Conservation (phyloP, 1,140 invertebrate species). For the Phocides pigmalion region DNA sequence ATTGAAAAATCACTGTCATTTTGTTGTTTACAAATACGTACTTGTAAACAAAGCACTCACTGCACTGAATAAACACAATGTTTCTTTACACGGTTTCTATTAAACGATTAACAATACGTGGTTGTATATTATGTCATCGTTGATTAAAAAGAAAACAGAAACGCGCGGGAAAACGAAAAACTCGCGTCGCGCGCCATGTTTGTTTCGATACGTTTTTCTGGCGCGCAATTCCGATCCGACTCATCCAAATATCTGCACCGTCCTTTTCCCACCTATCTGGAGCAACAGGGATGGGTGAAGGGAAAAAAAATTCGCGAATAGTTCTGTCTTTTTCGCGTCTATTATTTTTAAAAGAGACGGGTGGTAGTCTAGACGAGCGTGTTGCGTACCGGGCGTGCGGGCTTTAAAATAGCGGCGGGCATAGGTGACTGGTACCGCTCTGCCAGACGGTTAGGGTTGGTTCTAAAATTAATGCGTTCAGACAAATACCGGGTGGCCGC, state of each 20-base stretch:
- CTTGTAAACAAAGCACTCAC: conserved; percentile 1
- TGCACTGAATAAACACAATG: neutral
- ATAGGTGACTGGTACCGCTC: conserved; percentile 56
- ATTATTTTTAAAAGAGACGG: conserved; percentile 30
- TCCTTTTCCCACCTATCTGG: conserved; percentile 17
- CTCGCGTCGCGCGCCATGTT: conserved; percentile 43
- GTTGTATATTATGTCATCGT: neutral
- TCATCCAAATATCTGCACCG: conserved; percentile 30
- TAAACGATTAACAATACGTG: neutral
- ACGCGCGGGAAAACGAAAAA: conserved; percentile 24
- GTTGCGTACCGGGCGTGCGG: conserved; percentile 39
- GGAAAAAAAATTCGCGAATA: neutral
- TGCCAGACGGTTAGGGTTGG: conserved; percentile 63
- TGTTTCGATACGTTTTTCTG: conserved; percentile 41
- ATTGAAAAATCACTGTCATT: conserved; percentile 27
- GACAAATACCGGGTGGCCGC: conserved; percentile 29
- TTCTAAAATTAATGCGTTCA: conserved; percentile 52
- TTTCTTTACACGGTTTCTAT: neutral
- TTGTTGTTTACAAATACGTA: conserved; percentile 2
- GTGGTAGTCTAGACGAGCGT: conserved; percentile 29
- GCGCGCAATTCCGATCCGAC: conserved; percentile 38
- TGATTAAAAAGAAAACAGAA: conserved; percentile 17
- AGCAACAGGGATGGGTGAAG: neutral
- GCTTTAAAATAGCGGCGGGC: conserved; percentile 67
- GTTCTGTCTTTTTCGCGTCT: conserved; percentile 6